phyloP scores from a whole-genome alignment of 2,888 invertebrate species.

The Anarsia innoxiella region DNA sequence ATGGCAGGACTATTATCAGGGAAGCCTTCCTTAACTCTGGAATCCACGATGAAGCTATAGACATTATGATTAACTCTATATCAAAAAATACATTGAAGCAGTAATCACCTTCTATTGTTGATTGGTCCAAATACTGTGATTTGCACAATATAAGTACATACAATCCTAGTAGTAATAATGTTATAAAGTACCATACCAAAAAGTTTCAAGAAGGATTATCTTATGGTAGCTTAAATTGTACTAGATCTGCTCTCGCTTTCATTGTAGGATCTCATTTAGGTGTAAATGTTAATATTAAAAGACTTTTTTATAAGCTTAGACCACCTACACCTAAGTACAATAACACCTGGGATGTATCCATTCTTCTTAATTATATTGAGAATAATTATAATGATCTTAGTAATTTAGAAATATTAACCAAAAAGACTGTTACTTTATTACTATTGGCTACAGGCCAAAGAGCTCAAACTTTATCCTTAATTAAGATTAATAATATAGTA shows the following conservation, averaged over 20 bases:
- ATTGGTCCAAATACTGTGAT: conserved; percentile 10
- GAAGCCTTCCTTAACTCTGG: conserved; percentile 5
- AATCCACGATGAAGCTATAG: neutral
- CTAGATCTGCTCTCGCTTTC: conserved; percentile 14
- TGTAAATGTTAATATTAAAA: conserved; percentile 9
- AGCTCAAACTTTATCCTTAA: conserved; percentile 4
- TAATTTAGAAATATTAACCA: conserved; percentile 11
- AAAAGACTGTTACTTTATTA: conserved; percentile 23
- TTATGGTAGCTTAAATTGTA: conserved; percentile 17
- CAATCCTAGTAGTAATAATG: neutral
- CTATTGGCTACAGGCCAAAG: conserved; percentile 12
- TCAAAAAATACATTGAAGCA: conserved; percentile 12
- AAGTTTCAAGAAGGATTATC: conserved; percentile 12
- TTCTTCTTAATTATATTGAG: conserved; percentile 9
- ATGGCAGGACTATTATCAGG: conserved; percentile 14
- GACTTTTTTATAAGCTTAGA: conserved; percentile 13
- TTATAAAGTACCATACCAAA: conserved; percentile 9
- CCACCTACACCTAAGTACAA: conserved; percentile 24
- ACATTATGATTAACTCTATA: conserved; percentile 13
- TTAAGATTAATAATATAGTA: conserved; percentile 1
- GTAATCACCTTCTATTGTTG: conserved; percentile 8
- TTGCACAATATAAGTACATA: neutral
- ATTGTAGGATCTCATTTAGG: conserved; percentile 5
- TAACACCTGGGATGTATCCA: conserved; percentile 6
- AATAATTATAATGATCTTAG: conserved; percentile 1